Evolutionary conservation across 2,113 vertebrate species (phyloP).

Genomic region (Anser brachyrhynchus): DNA sequence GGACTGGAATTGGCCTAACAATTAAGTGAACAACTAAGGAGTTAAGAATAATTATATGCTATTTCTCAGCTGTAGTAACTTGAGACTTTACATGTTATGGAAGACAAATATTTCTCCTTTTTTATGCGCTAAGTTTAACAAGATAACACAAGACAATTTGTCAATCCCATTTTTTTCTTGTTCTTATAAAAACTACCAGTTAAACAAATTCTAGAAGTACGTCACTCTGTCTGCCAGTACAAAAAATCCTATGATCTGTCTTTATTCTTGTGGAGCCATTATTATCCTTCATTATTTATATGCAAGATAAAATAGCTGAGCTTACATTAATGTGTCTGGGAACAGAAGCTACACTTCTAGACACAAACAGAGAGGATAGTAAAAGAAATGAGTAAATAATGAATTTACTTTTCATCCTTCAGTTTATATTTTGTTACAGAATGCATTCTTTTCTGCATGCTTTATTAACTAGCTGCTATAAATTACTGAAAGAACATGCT

Average conservation of each 20-base stretch:
- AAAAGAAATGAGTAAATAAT: constrained; percentile 1
- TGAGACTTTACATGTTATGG: rapidly evolving
- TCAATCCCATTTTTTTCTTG: background rate
- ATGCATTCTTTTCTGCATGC: background rate
- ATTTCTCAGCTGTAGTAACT: background rate
- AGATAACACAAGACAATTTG: background rate
- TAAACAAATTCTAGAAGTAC: background rate
- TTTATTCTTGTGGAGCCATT: background rate
- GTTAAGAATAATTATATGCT: background rate
- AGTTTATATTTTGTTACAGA: background rate
- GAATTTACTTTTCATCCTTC: background rate
- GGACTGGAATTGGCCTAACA: background rate
- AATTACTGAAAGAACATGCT: background rate
- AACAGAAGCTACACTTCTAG: background rate
- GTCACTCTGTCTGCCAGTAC: background rate
- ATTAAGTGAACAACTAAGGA: background rate
- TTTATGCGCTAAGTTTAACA: background rate
- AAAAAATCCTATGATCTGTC: background rate
- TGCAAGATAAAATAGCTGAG: background rate
- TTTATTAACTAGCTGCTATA: background rate
- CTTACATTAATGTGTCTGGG: background rate
- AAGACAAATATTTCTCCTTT: background rate
- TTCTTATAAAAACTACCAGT: background rate
- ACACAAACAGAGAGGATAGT: background rate
- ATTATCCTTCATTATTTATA: background rate